phyloP scores from a whole-genome alignment of 37 sponge, comb jelly and placozoan species.

The Bolinopsis microptera region DNA sequence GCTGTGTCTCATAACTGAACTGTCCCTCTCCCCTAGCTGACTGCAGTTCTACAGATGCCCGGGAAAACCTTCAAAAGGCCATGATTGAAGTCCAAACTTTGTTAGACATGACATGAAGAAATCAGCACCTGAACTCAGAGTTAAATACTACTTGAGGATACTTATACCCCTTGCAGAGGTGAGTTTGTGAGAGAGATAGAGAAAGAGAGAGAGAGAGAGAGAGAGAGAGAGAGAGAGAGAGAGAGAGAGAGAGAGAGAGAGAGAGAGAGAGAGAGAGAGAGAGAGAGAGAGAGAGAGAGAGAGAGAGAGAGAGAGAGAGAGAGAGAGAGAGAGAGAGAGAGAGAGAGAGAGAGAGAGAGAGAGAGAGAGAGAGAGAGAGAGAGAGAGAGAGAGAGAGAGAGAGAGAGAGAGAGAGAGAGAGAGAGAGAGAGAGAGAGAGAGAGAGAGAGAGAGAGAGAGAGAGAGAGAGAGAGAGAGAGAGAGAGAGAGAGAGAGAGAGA shows the following conservation, averaged over 20 bases:
- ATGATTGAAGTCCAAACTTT: neutral
- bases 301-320: neutral
- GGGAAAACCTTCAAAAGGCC: slow-evolving; percentile 5
- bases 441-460: slow-evolving; percentile 7
- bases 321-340: neutral
- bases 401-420: neutral
- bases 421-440: slow-evolving; percentile 7
- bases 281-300: slow-evolving; percentile 7
- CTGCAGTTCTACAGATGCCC: neutral
- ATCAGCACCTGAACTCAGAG: neutral
- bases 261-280: slow-evolving; percentile 7
- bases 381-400: neutral
- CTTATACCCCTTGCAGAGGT: slow-evolving; percentile 44
- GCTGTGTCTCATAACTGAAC: slow-evolving; percentile 44
- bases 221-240: slow-evolving; percentile 7
- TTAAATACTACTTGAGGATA: slow-evolving; percentile 44
- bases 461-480: neutral
- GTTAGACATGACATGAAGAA: neutral
- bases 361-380: slow-evolving; percentile 7
- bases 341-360: slow-evolving; percentile 7
- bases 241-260: slow-evolving; percentile 7
- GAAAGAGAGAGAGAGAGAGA: neutral
- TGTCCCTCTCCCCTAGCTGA: slow-evolving; percentile 6
- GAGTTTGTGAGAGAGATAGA: neutral
- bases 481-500: slow-evolving; percentile 7